These are phyloP conservation scores for Melanerpes formicivorus DNA, from an alignment of 2,113 vertebrate genomes.

Conservation along the genomic window DNA sequence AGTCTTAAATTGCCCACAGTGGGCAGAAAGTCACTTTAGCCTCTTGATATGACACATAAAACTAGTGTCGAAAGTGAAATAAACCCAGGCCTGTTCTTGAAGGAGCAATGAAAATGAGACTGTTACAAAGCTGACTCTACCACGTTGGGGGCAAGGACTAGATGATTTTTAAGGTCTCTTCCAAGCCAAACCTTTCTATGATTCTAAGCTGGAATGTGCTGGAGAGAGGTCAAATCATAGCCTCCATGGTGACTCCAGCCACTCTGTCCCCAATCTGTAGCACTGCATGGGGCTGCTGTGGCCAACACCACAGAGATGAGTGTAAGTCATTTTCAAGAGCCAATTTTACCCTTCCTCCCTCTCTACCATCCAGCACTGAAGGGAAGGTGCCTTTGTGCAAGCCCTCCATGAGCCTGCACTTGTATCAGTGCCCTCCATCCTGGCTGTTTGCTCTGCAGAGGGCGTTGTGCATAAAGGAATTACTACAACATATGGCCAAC, in stretches of 20 bases:
- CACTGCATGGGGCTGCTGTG: too few relatives aligned
- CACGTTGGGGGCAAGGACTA: neutral
- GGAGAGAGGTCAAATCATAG: too few relatives aligned
- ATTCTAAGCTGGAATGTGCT: too few relatives aligned
- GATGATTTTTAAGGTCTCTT: too few relatives aligned
- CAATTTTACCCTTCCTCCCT: neutral
- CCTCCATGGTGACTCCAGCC: too few relatives aligned
- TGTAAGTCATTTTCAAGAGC: neutral
- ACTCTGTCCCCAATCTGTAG: too few relatives aligned
- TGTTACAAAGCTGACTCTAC: neutral
- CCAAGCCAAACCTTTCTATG: too few relatives aligned
- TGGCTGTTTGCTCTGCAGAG: slow-evolving; percentile 67
- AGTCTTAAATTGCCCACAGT: slow-evolving; percentile 36
- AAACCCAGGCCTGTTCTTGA: neutral
- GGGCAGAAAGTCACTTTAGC: slow-evolving; percentile 22
- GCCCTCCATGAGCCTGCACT: slow-evolving; percentile 24
- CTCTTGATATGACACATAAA: slow-evolving; percentile 9
- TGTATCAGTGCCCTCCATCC: slow-evolving; percentile 46
- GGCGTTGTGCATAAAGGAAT: slow-evolving; percentile 63
- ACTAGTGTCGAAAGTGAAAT: neutral
- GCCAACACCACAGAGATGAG: neutral
- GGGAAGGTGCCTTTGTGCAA: neutral
- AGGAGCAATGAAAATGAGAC: neutral
- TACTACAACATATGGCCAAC: slow-evolving; percentile 72
- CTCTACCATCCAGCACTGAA: neutral